These are phyloP conservation scores for Pangasianodon hypophthalmus DNA, from an alignment of 2,113 vertebrate species.

Conservation along the genomic window DNA sequence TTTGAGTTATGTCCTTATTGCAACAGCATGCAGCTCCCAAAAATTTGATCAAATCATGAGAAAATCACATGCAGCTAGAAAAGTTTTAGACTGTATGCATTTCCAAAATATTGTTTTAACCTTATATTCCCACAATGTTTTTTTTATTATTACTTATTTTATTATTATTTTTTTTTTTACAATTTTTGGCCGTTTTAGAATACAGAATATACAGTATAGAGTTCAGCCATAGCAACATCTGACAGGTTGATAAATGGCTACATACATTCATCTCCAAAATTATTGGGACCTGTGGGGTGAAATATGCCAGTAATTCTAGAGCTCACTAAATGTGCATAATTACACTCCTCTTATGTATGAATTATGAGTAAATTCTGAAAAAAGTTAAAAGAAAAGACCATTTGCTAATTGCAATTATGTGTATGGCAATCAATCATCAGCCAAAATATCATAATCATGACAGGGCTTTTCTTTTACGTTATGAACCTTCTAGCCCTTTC, in stretches of 20 bases:
- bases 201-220: no score
- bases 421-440: neutral
- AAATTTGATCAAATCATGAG: neutral
- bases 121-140: no score
- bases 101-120: neutral
- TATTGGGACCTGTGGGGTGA: no score
- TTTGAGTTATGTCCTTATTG: neutral
- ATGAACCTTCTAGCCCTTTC: conserved; percentile 1
- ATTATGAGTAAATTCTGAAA: neutral
- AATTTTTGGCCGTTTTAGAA: no score
- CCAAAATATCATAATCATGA: neutral
- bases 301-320: no score
- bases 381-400: neutral
- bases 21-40: neutral
- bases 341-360: neutral
- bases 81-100: neutral
- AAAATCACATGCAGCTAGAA: neutral
- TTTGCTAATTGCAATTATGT: no score
- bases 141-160: no score
- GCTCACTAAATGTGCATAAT: neutral
- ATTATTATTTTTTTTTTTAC: no score
- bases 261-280: no score
- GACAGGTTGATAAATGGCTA: no score
- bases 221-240: no score
- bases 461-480: neutral